These are phyloP conservation scores for Uloborus plumipes DNA, from an alignment of 2,888 invertebrate genomes.

Conservation along the genomic window DNA sequence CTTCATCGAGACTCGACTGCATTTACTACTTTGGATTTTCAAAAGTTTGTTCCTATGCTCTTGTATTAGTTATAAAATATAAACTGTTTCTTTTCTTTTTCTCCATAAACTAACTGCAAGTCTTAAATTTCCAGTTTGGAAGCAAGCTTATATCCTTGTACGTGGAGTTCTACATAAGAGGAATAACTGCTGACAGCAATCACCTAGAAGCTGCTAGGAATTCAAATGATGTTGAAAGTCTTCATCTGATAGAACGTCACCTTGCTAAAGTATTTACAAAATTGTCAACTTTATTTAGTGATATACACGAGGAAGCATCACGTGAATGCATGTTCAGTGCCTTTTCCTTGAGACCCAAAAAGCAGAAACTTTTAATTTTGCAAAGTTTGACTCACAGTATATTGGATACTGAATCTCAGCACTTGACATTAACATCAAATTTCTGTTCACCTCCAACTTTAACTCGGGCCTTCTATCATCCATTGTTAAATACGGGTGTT, in stretches of 20 bases:
- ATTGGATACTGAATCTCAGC: constrained; percentile 3
- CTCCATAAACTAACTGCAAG: neutral
- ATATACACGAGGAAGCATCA: constrained; percentile 76
- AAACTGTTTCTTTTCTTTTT: constrained; percentile 5
- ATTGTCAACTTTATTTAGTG: constrained; percentile 77
- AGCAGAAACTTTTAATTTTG: constrained; percentile 76
- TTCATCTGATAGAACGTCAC: constrained; percentile 74
- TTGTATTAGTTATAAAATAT: neutral
- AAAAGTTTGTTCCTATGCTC: neutral
- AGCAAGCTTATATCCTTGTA: constrained; percentile 76
- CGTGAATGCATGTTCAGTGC: constrained; percentile 82
- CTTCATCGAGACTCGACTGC: too few relatives aligned
- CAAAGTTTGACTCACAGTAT: constrained; percentile 31
- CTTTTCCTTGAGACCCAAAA: constrained; percentile 81
- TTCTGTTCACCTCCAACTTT: neutral
- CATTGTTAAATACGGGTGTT: constrained; percentile 38
- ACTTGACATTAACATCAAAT: neutral
- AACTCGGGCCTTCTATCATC: constrained; percentile 33
- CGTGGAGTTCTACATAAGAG: constrained; percentile 81
- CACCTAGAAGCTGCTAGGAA: constrained; percentile 75
- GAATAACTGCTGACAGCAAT: constrained; percentile 83
- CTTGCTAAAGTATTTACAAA: constrained; percentile 78
- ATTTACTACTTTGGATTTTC: neutral
- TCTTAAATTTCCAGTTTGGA: constrained; percentile 67
- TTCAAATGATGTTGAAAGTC: constrained; percentile 42